Percentiles rank a stretch among this genome's conserved stretches.
Conservation (phyloP, 2,797 vertebrate species). For the Enteromius unitaeniatus region DNA sequence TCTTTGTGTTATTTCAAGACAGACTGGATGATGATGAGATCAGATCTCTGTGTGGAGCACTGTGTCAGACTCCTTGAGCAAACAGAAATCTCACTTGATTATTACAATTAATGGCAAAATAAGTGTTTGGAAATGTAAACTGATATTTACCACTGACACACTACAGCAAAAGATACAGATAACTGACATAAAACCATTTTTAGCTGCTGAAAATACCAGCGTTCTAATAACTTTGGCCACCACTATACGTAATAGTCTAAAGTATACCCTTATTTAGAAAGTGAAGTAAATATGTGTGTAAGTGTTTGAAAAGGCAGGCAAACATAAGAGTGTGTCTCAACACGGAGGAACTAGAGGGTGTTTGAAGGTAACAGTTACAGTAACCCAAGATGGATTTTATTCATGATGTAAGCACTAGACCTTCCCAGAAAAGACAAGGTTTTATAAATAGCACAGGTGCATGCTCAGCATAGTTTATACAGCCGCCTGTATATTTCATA, state of each 20-base stretch:
- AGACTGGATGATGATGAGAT: too few species aligned
- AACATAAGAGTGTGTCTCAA: neutral
- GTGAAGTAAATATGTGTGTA: neutral
- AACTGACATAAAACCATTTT: neutral
- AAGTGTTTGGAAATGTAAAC: neutral
- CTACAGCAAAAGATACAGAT: neutral
- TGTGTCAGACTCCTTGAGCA: neutral
- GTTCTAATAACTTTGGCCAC: neutral
- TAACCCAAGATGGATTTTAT: slow-evolving; percentile 45
- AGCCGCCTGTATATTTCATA: slow-evolving; percentile 15
- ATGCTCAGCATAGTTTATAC: slow-evolving; percentile 40
- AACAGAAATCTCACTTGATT: neutral
- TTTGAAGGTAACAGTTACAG: slow-evolving; percentile 37
- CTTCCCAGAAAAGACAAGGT: slow-evolving; percentile 37
- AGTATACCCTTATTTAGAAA: neutral
- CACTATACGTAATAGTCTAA: neutral
- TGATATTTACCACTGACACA: neutral
- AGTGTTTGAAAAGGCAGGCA: neutral
- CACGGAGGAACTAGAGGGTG: slow-evolving; percentile 10
- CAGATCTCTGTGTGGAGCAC: neutral
- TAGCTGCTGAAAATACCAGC: neutral
- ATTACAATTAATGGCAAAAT: neutral
- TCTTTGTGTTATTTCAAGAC: neutral
- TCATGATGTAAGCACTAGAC: slow-evolving; percentile 33
- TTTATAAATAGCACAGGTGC: slow-evolving; percentile 55